Conservation (phyloP, 2,797 vertebrate species). For the Hybognathus amarus region DNA sequence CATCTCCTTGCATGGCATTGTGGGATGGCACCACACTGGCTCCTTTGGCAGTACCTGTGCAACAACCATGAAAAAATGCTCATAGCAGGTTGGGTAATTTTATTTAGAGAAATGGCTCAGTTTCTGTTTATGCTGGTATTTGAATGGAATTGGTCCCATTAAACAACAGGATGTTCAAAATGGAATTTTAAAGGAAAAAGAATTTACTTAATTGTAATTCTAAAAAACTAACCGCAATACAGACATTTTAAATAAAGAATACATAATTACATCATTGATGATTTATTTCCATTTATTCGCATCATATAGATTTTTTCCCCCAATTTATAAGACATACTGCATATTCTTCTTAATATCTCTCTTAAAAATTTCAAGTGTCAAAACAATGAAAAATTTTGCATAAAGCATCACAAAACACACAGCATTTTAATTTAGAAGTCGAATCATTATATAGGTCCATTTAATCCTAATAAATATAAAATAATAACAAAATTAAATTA, state of each 20-base stretch:
- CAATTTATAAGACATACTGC: not conserved
- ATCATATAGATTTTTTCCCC: not conserved
- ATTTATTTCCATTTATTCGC: not conserved
- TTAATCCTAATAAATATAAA: not conserved
- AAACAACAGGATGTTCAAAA: not conserved
- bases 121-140: not conserved
- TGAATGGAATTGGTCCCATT: not conserved
- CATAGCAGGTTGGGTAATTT: not conserved
- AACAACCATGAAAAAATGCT: not conserved
- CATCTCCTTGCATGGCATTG: slow-evolving; percentile 8
- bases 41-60: slow-evolving; percentile 14
- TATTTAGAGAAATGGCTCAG: not conserved
- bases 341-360: not conserved
- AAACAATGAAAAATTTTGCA: not conserved
- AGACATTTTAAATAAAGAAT: not conserved
- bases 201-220: not conserved
- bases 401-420: not conserved
- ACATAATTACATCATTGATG: not conserved
- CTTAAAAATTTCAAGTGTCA: not conserved
- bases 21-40: not conserved
- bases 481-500: not conserved
- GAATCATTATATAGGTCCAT: not conserved
- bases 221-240: not conserved
- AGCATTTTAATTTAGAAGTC: not conserved
- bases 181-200: not conserved